phyloP scores from a whole-genome alignment of 2,797 vertebrate species.

The Enteromius trimaculatus region DNA sequence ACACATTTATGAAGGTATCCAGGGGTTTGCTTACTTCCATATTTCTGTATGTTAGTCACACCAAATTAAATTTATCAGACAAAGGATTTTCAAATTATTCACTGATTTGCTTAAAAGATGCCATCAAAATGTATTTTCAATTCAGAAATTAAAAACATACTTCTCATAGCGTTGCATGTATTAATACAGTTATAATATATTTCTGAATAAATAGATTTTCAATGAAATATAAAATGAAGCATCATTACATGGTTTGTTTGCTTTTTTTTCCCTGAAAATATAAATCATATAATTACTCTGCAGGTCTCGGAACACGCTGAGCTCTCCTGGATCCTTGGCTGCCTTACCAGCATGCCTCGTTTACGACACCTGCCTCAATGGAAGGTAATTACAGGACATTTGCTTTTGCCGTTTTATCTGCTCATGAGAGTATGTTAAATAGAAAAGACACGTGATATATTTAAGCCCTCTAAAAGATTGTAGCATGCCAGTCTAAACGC shows the following conservation, averaged over 20 bases:
- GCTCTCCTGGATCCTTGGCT: constrained; percentile 93
- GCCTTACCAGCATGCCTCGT: constrained; percentile 89
- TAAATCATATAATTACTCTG: neutral
- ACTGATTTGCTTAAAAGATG: neutral
- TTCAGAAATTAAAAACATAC: neutral
- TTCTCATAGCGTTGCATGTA: neutral
- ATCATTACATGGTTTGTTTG: neutral
- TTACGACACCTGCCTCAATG: constrained; percentile 93
- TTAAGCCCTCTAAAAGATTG: constrained; percentile 19
- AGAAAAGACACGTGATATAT: constrained; percentile 29
- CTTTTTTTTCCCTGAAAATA: neutral
- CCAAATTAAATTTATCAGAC: neutral
- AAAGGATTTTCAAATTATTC: neutral
- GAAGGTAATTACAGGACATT: constrained; percentile 83
- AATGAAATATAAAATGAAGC: neutral
- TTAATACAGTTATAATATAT: neutral
- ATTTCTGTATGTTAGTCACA: neutral
- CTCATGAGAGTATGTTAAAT: neutral
- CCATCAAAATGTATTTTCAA: neutral
- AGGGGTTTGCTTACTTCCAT: neutral
- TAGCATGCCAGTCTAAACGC: constrained; percentile 22
- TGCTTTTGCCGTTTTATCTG: neutral
- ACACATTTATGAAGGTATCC: neutral
- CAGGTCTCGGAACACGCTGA: constrained; percentile 92
- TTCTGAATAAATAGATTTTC: neutral